Percentiles rank a stretch among this genome's conserved stretches.
Conservation (phyloP, 1,140 invertebrate genomes). For the Melitaea cinxia region DNA sequence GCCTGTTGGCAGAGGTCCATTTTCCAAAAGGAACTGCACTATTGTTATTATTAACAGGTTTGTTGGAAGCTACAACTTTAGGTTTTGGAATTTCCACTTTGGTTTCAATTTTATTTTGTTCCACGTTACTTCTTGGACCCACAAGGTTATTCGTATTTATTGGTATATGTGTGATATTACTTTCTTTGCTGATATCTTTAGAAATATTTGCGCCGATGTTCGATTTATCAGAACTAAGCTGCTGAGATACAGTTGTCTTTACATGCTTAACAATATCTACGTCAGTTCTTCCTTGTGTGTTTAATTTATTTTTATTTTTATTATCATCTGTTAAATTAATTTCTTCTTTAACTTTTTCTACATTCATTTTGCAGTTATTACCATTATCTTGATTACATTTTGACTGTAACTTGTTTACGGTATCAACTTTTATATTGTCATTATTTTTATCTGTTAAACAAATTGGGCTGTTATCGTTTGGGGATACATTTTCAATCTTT, state of each 20-base stretch:
- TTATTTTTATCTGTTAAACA: too few relatives aligned
- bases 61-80: slow-evolving; percentile 37
- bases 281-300: neutral
- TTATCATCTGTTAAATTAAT: neutral
- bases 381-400: neutral
- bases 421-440: too few relatives aligned
- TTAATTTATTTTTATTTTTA: neutral
- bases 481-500: too few relatives aligned
- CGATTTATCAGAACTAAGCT: neutral
- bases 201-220: neutral
- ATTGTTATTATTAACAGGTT: slow-evolving; percentile 55
- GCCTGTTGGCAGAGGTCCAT: slow-evolving; percentile 74
- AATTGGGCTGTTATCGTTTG: too few relatives aligned
- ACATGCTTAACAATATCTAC: neutral
- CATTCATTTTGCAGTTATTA: neutral
- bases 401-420: neutral
- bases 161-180: neutral
- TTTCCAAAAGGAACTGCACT: slow-evolving; percentile 71
- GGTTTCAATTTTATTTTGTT: slow-evolving; percentile 21
- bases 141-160: neutral
- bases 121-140: neutral
- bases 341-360: neutral
- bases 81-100: slow-evolving; percentile 42
- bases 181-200: neutral
- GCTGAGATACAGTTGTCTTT: neutral